These are phyloP conservation scores for Spodoptera exigua DNA, from an alignment of 2,888 invertebrate genomes.

Conservation along the genomic window DNA sequence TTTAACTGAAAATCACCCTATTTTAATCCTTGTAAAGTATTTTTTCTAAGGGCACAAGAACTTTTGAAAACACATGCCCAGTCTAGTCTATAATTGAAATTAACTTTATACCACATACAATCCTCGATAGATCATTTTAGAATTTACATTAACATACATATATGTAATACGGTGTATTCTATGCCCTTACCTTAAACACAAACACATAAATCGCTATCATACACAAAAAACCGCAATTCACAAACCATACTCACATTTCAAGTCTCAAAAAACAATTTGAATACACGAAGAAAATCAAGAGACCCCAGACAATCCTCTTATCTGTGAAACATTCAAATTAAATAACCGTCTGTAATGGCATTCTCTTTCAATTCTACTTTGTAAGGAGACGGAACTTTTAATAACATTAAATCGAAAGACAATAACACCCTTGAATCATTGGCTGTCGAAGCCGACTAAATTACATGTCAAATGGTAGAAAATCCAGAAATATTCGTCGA, in stretches of 20 bases:
- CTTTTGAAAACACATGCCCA: no score
- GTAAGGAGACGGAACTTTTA: constrained; percentile 64
- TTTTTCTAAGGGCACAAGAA: no score
- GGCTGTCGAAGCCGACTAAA: constrained; percentile 74
- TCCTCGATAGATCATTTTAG: no score
- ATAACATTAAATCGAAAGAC: constrained; percentile 80
- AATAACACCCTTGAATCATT: constrained; percentile 81
- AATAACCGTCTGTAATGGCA: constrained; percentile 72
- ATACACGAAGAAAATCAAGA: constrained; percentile 52
- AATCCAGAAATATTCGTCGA: constrained; percentile 83
- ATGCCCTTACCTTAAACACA: no score
- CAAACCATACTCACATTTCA: constrained; percentile 61
- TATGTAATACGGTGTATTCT: no score
- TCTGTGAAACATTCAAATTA: constrained; percentile 76
- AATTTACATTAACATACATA: no score
- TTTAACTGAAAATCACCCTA: no score
- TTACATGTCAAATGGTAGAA: constrained; percentile 84
- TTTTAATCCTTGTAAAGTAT: no score
- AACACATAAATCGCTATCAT: no score
- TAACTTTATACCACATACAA: constrained; percentile 26
- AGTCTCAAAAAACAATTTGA: constrained; percentile 71
- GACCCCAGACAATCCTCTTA: constrained; percentile 65
- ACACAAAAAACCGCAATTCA: no score
- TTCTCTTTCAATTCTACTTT: constrained; percentile 66
- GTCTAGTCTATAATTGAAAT: no score